Percentiles rank a stretch among this genome's conserved stretches.
Evolutionary conservation across 2,888 invertebrate species (phyloP).

Genomic region (Biston stratarius): DNA sequence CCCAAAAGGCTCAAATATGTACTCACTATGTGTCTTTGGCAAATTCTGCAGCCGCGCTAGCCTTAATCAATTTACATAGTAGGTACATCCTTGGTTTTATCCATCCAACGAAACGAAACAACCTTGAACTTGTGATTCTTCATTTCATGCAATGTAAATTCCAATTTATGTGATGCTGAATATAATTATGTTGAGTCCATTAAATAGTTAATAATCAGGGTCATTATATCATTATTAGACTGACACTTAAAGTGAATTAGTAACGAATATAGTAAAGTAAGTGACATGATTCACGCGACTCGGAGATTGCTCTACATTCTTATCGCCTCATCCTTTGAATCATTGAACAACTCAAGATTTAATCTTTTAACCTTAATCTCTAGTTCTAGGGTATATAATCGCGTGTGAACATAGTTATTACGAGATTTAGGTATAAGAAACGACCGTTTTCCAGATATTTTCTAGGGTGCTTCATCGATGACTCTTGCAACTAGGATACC

Average conservation of each 20-base stretch:
- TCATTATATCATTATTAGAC: neutral
- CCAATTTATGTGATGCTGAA: neutral
- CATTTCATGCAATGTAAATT: too few species aligned
- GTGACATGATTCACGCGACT: conserved; percentile 19
- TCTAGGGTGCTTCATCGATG: too few species aligned
- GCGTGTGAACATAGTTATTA: neutral
- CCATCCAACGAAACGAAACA: too few species aligned
- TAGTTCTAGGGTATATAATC: neutral
- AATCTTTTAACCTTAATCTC: neutral
- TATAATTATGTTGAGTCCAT: neutral
- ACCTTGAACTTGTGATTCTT: too few species aligned
- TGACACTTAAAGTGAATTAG: conserved; percentile 1
- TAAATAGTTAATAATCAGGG: neutral
- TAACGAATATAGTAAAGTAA: conserved; percentile 1
- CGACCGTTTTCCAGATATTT: too few species aligned
- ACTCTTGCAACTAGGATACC: too few species aligned
- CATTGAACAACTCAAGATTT: neutral
- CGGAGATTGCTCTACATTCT: conserved; percentile 5
- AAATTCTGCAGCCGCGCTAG: too few species aligned
- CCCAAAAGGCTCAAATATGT: too few species aligned
- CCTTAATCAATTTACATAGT: too few species aligned
- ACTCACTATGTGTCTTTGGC: too few species aligned
- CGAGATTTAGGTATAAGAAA: too few species aligned
- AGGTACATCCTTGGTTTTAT: too few species aligned
- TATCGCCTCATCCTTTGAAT: conserved; percentile 4